These are phyloP conservation scores for Bombus vancouverensis DNA, from an alignment of 1,140 invertebrate species.

Conservation along the genomic window DNA sequence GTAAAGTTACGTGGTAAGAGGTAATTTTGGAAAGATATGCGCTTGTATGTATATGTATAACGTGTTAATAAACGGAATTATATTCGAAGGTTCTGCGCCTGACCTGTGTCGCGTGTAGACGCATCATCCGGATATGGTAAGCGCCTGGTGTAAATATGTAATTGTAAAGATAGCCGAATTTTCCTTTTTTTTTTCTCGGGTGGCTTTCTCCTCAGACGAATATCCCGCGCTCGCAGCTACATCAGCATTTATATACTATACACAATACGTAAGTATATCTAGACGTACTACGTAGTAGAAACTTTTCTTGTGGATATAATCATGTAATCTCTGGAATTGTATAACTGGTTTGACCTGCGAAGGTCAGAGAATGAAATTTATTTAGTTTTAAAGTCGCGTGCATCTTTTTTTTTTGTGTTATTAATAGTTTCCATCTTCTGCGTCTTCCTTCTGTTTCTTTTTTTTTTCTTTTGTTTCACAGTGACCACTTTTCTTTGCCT, in stretches of 20 bases:
- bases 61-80: slow-evolving; percentile 20
- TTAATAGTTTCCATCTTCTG: slow-evolving; percentile 1
- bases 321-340: slow-evolving; percentile 63
- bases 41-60: slow-evolving; percentile 21
- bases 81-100: slow-evolving; percentile 11
- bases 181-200: slow-evolving; percentile 15
- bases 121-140: slow-evolving; percentile 38
- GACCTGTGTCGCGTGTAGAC: slow-evolving; percentile 11
- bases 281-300: slow-evolving; percentile 71
- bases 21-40: slow-evolving; percentile 35
- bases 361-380: slow-evolving; percentile 64
- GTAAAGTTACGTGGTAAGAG: slow-evolving; percentile 7
- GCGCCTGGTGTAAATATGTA: slow-evolving; percentile 27
- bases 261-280: slow-evolving; percentile 71
- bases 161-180: slow-evolving; percentile 24
- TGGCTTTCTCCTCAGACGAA: slow-evolving; percentile 49
- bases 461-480: too few relatives aligned
- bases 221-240: slow-evolving; percentile 68
- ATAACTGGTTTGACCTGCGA: slow-evolving; percentile 54
- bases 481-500: background rate
- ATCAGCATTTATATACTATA: slow-evolving; percentile 70
- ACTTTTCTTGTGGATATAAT: slow-evolving; percentile 66
- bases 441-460: too few relatives aligned
- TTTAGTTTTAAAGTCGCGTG: slow-evolving; percentile 65
- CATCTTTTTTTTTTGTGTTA: slow-evolving; percentile 43